Percentiles rank a stretch among this genome's conserved stretches.
phyloP scores from a whole-genome alignment of 2,113 vertebrate genomes.

The Carettochelys insculpta region DNA sequence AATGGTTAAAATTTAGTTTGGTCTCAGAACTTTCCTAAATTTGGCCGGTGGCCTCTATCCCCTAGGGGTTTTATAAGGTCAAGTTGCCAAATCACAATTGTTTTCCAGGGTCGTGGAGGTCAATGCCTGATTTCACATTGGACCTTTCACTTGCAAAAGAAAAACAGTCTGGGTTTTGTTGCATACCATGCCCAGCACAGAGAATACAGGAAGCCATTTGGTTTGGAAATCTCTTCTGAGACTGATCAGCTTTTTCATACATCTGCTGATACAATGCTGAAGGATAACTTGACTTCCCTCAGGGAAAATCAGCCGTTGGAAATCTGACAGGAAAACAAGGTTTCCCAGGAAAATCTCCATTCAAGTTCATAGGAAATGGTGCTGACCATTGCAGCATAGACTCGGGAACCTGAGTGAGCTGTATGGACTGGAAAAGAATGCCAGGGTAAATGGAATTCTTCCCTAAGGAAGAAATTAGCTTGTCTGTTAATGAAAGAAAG shows the following conservation, averaged over 20 bases:
- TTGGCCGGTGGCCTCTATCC: conserved; percentile 35
- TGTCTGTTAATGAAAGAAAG: neutral
- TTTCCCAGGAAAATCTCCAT: conserved; percentile 70
- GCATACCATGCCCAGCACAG: conserved; percentile 2
- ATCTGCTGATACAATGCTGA: conserved; percentile 54
- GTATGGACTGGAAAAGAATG: neutral
- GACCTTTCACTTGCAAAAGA: neutral
- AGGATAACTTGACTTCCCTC: conserved; percentile 67
- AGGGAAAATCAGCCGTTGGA: conserved; percentile 64
- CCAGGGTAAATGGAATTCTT: conserved; percentile 2
- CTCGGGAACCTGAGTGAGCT: neutral
- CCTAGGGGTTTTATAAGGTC: neutral
- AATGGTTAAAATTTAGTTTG: conserved; percentile 57
- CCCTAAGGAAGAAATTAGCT: conserved; percentile 38
- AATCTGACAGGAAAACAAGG: conserved; percentile 57
- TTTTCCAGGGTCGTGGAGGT: neutral
- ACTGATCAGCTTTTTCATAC: conserved; percentile 48
- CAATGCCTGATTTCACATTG: conserved; percentile 12
- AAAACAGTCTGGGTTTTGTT: conserved; percentile 52
- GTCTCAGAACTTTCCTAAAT: neutral
- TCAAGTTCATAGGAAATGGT: conserved; percentile 65
- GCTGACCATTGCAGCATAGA: conserved; percentile 18
- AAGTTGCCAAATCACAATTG: conserved; percentile 41
- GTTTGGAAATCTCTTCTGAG: conserved; percentile 55
- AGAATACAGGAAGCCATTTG: conserved; percentile 29